These are phyloP conservation scores for Mallotus villosus DNA, from an alignment of 2,797 vertebrate species.

Conservation along the genomic window DNA sequence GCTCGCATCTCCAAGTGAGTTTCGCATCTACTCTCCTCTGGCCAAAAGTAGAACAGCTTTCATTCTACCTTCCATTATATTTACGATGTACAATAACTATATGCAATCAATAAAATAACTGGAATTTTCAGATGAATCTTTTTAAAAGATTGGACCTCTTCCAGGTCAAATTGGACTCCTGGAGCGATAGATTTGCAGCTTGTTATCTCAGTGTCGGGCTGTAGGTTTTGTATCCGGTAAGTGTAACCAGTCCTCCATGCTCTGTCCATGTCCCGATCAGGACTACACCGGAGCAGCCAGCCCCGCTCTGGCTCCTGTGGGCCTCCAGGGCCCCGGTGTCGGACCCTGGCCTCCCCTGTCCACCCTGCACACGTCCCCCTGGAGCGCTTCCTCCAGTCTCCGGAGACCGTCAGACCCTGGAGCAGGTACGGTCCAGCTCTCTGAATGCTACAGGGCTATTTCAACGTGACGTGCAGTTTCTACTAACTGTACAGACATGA, in stretches of 20 bases:
- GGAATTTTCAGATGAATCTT: no score
- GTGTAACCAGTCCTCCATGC: background rate
- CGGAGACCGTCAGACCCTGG: constrained; percentile 64
- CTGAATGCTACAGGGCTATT: background rate
- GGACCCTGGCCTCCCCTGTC: constrained; percentile 63
- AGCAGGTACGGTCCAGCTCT: constrained; percentile 57
- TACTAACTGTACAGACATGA: no score
- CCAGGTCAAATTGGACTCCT: no score
- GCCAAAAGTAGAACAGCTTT: no score
- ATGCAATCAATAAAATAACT: no score
- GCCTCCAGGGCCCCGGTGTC: constrained; percentile 40
- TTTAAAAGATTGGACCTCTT: no score
- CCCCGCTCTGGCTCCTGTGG: constrained; percentile 33
- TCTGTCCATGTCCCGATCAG: constrained; percentile 38
- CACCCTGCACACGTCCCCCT: constrained; percentile 77
- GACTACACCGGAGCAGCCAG: constrained; percentile 66
- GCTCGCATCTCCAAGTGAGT: constrained; percentile 77
- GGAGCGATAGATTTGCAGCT: no score
- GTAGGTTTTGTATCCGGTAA: background rate
- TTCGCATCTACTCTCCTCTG: background rate
- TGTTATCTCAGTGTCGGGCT: no score
- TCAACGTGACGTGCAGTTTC: no score
- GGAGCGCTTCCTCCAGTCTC: constrained; percentile 79
- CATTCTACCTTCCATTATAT: background rate
- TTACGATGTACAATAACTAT: no score